Conservation (phyloP, 2,797 vertebrate genomes). For the Pelodytes ibericus region DNA sequence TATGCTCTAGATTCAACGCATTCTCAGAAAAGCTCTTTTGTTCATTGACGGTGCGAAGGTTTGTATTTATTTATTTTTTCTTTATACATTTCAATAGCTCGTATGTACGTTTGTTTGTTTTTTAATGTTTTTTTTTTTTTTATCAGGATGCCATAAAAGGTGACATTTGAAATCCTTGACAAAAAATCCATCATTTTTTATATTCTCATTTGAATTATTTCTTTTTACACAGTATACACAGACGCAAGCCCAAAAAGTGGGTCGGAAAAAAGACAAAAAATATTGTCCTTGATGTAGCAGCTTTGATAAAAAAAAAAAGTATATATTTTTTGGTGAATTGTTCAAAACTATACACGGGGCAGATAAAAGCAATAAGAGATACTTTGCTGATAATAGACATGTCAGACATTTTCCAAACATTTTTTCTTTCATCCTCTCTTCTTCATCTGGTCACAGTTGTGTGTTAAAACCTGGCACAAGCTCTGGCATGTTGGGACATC, state of each 20-base stretch:
- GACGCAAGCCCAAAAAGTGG: constrained; percentile 5
- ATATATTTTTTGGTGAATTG: constrained; percentile 17
- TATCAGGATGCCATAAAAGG: not conserved
- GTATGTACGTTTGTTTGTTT: no score
- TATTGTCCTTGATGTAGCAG: not conserved
- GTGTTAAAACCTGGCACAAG: not conserved
- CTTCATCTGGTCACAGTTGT: not conserved
- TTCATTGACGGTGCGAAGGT: not conserved
- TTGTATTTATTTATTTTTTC: not conserved
- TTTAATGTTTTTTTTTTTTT: no score
- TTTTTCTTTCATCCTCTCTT: constrained; percentile 5
- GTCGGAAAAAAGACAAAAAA: not conserved
- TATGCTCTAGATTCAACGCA: no score
- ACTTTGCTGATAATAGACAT: not conserved
- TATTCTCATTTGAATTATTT: no score
- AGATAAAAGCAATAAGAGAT: not conserved
- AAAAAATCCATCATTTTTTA: no score
- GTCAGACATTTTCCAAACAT: not conserved
- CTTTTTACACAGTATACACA: no score
- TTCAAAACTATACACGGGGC: constrained; percentile 3
- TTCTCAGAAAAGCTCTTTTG: no score
- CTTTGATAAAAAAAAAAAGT: not conserved
- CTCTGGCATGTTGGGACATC: no score
- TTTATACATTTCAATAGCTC: not conserved
- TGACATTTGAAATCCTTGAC: not conserved